phyloP scores from a whole-genome alignment of 2,113 vertebrate species.

The Chrysochloris asiatica region DNA sequence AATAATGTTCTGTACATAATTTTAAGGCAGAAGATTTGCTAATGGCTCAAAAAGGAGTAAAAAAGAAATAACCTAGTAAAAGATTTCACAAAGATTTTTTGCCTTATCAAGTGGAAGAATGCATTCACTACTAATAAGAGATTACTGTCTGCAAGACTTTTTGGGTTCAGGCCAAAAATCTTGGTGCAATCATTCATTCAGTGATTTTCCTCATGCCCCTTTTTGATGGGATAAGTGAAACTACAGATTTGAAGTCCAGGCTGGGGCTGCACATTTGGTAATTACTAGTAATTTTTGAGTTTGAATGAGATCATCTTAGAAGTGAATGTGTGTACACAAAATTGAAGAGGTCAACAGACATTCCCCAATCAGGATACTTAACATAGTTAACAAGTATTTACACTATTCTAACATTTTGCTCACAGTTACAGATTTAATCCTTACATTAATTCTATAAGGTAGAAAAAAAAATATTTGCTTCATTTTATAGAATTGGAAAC shows the following conservation, averaged over 20 bases:
- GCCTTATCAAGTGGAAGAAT: background rate
- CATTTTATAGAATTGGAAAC: background rate
- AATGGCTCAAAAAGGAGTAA: background rate
- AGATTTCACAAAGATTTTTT: background rate
- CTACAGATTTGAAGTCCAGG: background rate
- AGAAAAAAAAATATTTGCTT: background rate
- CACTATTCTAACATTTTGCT: background rate
- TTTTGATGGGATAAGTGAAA: background rate
- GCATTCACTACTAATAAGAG: background rate
- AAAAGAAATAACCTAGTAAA: background rate
- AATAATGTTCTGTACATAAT: background rate
- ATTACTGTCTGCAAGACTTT: background rate
- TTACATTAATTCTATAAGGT: background rate
- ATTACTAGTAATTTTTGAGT: background rate
- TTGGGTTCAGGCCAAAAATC: background rate
- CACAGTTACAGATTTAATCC: background rate
- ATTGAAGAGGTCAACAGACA: background rate
- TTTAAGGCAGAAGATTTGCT: background rate
- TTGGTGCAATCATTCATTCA: too few species aligned
- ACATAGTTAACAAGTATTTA: too few species aligned
- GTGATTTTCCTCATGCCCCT: too few species aligned
- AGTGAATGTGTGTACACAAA: background rate
- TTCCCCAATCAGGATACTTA: background rate
- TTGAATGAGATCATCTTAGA: background rate
- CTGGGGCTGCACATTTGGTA: background rate